Evolutionary conservation across 2,888 invertebrate species (phyloP), one percentile per base, ranked within the genome.

Genomic region (Amorpha juglandis): DNA sequence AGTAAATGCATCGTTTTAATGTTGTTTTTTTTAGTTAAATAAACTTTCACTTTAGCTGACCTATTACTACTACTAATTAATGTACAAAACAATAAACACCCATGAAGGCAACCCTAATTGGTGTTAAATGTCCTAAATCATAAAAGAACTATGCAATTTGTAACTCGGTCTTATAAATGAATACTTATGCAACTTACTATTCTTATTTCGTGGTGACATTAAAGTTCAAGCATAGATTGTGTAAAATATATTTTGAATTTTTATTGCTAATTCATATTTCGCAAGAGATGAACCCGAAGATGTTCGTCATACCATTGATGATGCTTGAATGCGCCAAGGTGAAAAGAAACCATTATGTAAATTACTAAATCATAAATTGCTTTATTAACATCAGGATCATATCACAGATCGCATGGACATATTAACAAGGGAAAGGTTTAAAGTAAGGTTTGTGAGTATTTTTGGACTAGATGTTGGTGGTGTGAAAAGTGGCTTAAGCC

Each of bases 371-470:
- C 78, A 80, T 79, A 77, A 78, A 76, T 76, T 80, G 80, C 81
- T 85, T 85, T 87, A 87, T 86, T 87, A 83, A 87, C 80, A 81
- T 82, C 80, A 78, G 89, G 82, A 84, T 79, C 82, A 76, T 91
- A 92, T 92, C 92, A 91, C 92, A 92, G 91, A 90, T 89, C 87
- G 86, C 86, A 89, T 84, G 73, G 77, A 81, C 78, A 83, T 79
- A 77, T 79, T 75, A 82, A 82, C 78, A 79, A 73, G 74, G 71
- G 76, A 72, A 70, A 69, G 71, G 70, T 63, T 66, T 65, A 53
- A 21, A 21, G 27, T 42, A 45, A 47, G 50, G 50, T 66, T 74
- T 69, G 69, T 83, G 88, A 87, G 87, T 86, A 86, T 87, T 87
- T 84, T 86, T 84, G 82, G 87, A 87, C 88, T 88, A 89, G 88